Percentiles rank a stretch among this genome's conserved stretches.
Conservation (phyloP, 2,888 invertebrate genomes). For the Copidosoma aretas region DNA sequence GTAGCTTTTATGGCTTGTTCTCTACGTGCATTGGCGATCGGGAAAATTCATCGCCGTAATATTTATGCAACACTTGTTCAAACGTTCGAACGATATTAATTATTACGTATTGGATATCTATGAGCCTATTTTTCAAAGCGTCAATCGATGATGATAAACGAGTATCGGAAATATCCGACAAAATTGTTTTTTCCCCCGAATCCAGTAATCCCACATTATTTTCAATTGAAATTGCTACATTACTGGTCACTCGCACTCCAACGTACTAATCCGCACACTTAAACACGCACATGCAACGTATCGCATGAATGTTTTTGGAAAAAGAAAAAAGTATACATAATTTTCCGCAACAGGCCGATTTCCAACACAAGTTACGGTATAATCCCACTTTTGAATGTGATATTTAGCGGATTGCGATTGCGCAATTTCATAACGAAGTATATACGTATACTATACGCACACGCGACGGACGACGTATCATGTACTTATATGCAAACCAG, state of each 20-base stretch:
- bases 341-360: too few species aligned
- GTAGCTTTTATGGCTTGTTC: constrained; percentile 1
- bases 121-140: too few species aligned
- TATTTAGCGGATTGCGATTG: background rate
- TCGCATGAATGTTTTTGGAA: background rate
- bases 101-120: too few species aligned
- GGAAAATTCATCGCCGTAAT: constrained; percentile 17
- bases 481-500: too few species aligned
- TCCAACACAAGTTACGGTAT: background rate
- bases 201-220: too few species aligned
- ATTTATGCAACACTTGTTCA: constrained; percentile 19
- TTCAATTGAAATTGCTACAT: too few species aligned
- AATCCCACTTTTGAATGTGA: background rate
- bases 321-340: background rate
- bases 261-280: too few species aligned
- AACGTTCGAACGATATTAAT: constrained; percentile 8
- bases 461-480: background rate
- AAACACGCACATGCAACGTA: background rate
- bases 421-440: background rate
- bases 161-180: too few species aligned
- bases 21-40: background rate
- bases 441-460: too few species aligned
- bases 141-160: too few species aligned
- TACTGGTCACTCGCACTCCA: background rate
- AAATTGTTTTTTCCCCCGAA: too few species aligned